Evolutionary conservation across 2,797 vertebrate species (phyloP).

Genomic region (Fistularia commersonii): DNA sequence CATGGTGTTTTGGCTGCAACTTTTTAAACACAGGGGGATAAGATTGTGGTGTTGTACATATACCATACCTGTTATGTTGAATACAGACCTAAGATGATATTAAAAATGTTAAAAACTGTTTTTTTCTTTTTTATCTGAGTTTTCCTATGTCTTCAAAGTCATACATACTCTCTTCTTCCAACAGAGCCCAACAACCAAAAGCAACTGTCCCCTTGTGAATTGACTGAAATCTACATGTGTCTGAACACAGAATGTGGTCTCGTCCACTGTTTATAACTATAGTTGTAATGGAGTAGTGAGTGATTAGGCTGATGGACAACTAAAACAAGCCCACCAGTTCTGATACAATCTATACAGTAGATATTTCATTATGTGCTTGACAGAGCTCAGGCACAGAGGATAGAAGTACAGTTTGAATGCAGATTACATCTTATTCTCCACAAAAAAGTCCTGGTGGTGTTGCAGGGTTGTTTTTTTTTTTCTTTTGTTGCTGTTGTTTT

Average conservation of each 20-base stretch:
- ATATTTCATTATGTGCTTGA: constrained; percentile 52
- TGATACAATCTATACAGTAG: constrained; percentile 43
- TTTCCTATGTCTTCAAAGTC: too few relatives aligned
- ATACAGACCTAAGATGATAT: too few relatives aligned
- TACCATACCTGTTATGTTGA: too few relatives aligned
- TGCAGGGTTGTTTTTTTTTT: constrained; percentile 14
- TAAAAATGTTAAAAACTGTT: too few relatives aligned
- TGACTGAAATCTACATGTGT: constrained; percentile 4
- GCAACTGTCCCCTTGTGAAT: too few relatives aligned
- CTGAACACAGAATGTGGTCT: constrained; percentile 30
- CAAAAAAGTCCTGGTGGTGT: constrained; percentile 48
- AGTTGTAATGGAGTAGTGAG: constrained; percentile 46
- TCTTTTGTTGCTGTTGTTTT: constrained; percentile 11
- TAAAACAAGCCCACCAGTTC: constrained; percentile 43
- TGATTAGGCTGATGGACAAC: constrained; percentile 29
- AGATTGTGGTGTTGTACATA: too few relatives aligned
- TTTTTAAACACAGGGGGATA: too few relatives aligned
- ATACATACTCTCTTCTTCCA: too few relatives aligned
- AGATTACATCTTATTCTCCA: constrained; percentile 42
- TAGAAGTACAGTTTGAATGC: constrained; percentile 47
- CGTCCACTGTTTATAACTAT: constrained; percentile 29
- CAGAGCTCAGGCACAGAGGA: constrained; percentile 51
- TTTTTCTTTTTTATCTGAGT: too few relatives aligned
- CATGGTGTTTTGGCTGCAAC: too few relatives aligned
- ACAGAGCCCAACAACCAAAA: too few relatives aligned